Percentiles rank a stretch among this genome's conserved stretches.
Conservation (phyloP, 35 echinoderm and acorn worm species). For the Chiridota heheva region DNA sequence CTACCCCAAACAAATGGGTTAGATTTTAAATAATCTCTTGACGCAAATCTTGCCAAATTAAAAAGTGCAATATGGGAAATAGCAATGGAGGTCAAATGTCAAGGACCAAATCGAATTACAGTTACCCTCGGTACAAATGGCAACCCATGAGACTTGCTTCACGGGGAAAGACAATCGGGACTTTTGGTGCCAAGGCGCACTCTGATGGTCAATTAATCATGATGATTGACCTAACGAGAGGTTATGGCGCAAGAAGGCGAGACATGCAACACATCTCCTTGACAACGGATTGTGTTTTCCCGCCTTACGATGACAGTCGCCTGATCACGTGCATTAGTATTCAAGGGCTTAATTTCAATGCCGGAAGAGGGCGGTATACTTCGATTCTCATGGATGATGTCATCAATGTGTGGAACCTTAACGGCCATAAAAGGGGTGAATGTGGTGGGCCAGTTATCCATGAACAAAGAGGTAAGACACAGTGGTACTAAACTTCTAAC, state of each 20-base stretch:
- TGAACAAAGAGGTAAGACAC: slow-evolving; percentile 29
- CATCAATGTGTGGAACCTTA: slow-evolving; percentile 79
- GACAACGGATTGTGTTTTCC: slow-evolving; percentile 73
- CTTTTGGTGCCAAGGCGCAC: not conserved
- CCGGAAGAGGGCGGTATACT: slow-evolving; percentile 31
- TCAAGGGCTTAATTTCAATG: slow-evolving; percentile 30
- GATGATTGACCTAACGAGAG: slow-evolving; percentile 69
- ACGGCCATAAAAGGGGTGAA: slow-evolving; percentile 60
- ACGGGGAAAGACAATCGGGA: not conserved
- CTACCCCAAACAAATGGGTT: too few relatives aligned
- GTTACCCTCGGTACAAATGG: slow-evolving; percentile 48
- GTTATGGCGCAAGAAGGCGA: slow-evolving; percentile 48
- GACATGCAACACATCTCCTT: slow-evolving; percentile 50
- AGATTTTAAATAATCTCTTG: too few relatives aligned
- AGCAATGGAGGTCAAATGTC: slow-evolving; percentile 43
- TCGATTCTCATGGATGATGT: slow-evolving; percentile 61
- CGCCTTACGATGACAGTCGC: slow-evolving; percentile 78
- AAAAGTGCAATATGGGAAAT: slow-evolving; percentile 51
- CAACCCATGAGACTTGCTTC: slow-evolving; percentile 25
- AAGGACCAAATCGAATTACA: slow-evolving; percentile 41
- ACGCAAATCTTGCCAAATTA: not conserved
- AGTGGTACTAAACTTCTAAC: not conserved
- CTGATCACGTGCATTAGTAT: slow-evolving; percentile 75
- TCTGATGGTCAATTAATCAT: slow-evolving; percentile 64
- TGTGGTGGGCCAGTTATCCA: slow-evolving; percentile 40